Base-by-base conservation (phyloP, 37 sponge, comb jelly and placozoan species). In the Chondrilla cf. caribensis region DNA sequence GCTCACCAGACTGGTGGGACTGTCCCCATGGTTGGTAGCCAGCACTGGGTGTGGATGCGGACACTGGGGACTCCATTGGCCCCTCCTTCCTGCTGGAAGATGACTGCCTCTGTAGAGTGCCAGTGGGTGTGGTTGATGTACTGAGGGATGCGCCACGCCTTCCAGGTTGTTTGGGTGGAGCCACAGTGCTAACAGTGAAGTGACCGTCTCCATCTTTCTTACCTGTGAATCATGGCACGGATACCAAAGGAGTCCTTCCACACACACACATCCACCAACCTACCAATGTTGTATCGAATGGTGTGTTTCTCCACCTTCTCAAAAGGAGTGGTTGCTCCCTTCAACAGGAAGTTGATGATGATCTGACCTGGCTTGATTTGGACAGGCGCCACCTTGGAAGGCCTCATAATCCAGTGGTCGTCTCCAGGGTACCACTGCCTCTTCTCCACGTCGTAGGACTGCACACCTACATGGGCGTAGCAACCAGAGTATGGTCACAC, bases 381-480 rank as follows among this genome's bases (percentile, higher is more conserved):
- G 8, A 22, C 39, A 18, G 24, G 44, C 11, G 43, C 44, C 8
- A 73, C 25, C 21, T 18, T n/a, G 21, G 38, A 36, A 25, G 76
- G 76, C 76, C 40, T 73, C 76, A 73, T 39, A 43, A 73, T 24
- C 76, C 76, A 73, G 44, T 73, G 42, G n/a, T 73, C 76, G 40
- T 73, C 76, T 3, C 76, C 76, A 2, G 76, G 76, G 15, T 25
- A 73, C 76, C 76, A 73, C n/a, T 73, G 38, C 44, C 76, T 38
- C 44, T 39, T 38, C 76, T 43, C 44, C 1, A 39, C 41, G 11
- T 73, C 76, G 59, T 79, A 79, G 36, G 54, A 79, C n/a, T 79
- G 79, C 1, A 79, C 58, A n/a, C 43, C 76, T 73, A 37, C n/a
- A 21, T 22, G 44, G 37, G 33, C 26, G 60, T n/a, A 6, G 17